phyloP scores from a whole-genome alignment of 2,888 invertebrate genomes.

The Leptarthrus brevirostris region DNA sequence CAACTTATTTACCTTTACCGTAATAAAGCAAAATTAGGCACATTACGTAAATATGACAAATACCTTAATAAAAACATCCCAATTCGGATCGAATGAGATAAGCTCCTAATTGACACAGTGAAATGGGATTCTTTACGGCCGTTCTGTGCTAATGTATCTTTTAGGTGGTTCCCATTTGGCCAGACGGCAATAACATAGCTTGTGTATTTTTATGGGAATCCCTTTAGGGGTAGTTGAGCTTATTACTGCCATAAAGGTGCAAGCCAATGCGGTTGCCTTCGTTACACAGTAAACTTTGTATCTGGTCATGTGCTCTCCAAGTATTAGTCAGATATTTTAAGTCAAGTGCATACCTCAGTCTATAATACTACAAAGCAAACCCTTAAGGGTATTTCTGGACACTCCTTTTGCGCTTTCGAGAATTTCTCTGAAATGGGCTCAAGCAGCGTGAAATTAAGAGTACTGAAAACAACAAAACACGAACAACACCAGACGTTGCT shows the following conservation, averaged over 20 bases:
- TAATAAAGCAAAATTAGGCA: not conserved
- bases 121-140: slow-evolving; percentile 38
- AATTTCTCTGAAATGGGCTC: slow-evolving; percentile 1
- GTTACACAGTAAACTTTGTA: not conserved
- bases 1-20: too few species aligned
- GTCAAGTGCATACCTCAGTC: not conserved
- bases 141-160: slow-evolving; percentile 34
- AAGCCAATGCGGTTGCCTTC: slow-evolving; percentile 8
- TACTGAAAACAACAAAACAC: not conserved
- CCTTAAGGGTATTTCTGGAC: slow-evolving; percentile 36
- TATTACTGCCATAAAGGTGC: slow-evolving; percentile 39
- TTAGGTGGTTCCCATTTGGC: slow-evolving; percentile 13
- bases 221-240: slow-evolving; percentile 36
- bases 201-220: slow-evolving; percentile 25
- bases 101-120: slow-evolving; percentile 15
- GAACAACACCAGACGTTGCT: too few species aligned
- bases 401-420: not conserved
- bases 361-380: not conserved
- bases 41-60: not conserved
- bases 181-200: slow-evolving; percentile 15
- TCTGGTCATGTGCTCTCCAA: not conserved
- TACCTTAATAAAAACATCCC: slow-evolving; percentile 8
- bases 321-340: not conserved
- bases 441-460: slow-evolving; percentile 44
- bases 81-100: slow-evolving; percentile 4